A percentile compares a stretch with the other conserved stretches of the same genome.
These are phyloP conservation scores for Parauchenoglanis punctatus DNA, from an alignment of 2,797 vertebrate species.

Conservation along the genomic window DNA sequence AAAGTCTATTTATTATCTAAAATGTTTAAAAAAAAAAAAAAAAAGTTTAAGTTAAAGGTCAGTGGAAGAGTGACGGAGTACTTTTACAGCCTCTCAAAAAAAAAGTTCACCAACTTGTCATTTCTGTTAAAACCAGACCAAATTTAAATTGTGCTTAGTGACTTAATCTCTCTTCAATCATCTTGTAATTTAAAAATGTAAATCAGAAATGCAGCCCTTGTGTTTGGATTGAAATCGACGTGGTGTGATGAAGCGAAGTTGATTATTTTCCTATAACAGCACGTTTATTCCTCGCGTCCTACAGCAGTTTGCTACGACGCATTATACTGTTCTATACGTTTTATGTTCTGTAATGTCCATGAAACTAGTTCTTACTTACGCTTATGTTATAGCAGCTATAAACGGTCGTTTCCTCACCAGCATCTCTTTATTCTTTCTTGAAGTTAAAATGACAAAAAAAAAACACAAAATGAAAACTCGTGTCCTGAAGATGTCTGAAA, in stretches of 20 bases:
- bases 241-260: not conserved
- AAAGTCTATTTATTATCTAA: constrained; percentile 1
- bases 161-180: not conserved
- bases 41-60: not conserved
- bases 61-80: not conserved
- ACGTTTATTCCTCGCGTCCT: not conserved
- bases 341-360: not conserved
- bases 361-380: not conserved
- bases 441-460: not conserved
- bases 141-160: not conserved
- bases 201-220: not conserved
- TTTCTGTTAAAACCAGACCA: not conserved
- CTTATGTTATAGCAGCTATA: not conserved
- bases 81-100: not conserved
- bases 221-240: not conserved
- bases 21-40: not conserved
- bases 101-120: not conserved
- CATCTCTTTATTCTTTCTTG: not conserved
- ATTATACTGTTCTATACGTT: not conserved
- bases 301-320: not conserved
- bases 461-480: not conserved
- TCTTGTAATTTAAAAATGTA: not conserved
- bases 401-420: not conserved
- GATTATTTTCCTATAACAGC: not conserved
- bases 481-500: not conserved